A percentile compares a stretch with the other conserved stretches of the same genome.
These are phyloP conservation scores for Dendrocincla tyrannina DNA, from an alignment of 2,797 vertebrate genomes.

Conservation along the genomic window DNA sequence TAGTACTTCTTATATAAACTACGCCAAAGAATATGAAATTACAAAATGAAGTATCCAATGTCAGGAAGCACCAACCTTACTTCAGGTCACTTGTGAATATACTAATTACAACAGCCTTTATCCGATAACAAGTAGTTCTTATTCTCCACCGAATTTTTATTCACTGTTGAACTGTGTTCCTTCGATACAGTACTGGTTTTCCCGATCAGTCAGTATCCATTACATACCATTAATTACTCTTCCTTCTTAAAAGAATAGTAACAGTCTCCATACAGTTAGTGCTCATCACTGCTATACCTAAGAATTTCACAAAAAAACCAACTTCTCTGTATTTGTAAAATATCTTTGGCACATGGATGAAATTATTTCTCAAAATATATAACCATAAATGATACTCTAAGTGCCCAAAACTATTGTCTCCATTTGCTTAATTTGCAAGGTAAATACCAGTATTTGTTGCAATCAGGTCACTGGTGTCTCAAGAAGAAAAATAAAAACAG, in stretches of 20 bases:
- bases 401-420: background rate
- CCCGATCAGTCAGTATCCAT: background rate
- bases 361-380: background rate
- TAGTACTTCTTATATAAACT: background rate
- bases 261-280: background rate
- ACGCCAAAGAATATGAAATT: background rate
- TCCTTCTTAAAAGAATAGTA: background rate
- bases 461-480: background rate
- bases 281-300: background rate
- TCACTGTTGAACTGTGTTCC: background rate
- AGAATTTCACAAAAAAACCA: background rate
- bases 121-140: rapidly evolving
- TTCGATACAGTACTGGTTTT: background rate
- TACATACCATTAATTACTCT: background rate
- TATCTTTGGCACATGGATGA: background rate
- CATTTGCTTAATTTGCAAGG: background rate
- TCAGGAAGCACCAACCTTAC: background rate
- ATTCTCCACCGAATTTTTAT: background rate
- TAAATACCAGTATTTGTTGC: background rate
- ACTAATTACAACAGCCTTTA: background rate
- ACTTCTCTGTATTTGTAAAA: background rate
- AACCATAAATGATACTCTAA: background rate
- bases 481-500: background rate
- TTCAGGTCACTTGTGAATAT: background rate
- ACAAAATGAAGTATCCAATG: background rate